Conservation (phyloP, 2,113 vertebrate genomes). For the Thermophis baileyi region DNA sequence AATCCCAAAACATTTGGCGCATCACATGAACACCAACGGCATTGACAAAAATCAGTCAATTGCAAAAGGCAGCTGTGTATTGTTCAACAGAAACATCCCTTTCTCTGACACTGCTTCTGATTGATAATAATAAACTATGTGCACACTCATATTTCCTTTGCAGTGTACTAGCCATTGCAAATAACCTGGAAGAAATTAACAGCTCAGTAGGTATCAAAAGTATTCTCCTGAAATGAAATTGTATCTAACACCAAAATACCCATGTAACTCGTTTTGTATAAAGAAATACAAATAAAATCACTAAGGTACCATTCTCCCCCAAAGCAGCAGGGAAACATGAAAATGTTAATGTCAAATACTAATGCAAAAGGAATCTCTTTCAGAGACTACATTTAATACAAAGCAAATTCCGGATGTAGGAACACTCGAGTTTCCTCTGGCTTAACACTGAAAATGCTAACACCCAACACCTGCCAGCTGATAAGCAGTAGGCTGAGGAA, state of each 20-base stretch:
- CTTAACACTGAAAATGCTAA: background rate
- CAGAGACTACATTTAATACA: conserved; percentile 13
- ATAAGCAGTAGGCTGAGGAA: conserved; percentile 46
- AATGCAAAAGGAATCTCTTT: conserved; percentile 12
- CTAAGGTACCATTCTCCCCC: background rate
- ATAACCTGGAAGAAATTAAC: background rate
- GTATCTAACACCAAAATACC: background rate
- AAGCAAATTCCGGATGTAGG: conserved; percentile 29
- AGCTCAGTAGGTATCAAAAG: background rate
- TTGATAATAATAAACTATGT: background rate
- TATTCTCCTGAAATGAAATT: background rate
- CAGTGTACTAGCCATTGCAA: background rate
- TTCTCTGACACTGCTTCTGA: background rate
- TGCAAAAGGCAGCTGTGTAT: background rate
- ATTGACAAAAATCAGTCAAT: background rate
- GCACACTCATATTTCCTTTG: background rate
- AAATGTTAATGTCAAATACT: background rate
- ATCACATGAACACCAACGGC: background rate
- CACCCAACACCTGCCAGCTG: conserved; percentile 18
- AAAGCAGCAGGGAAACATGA: conserved; percentile 7
- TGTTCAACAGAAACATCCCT: background rate
- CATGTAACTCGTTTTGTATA: background rate
- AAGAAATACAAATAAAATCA: background rate
- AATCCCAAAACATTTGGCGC: background rate
- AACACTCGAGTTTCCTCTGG: conserved; percentile 52